phyloP scores from a whole-genome alignment of 2,113 vertebrate species.

The Mystacornis crossleyi region DNA sequence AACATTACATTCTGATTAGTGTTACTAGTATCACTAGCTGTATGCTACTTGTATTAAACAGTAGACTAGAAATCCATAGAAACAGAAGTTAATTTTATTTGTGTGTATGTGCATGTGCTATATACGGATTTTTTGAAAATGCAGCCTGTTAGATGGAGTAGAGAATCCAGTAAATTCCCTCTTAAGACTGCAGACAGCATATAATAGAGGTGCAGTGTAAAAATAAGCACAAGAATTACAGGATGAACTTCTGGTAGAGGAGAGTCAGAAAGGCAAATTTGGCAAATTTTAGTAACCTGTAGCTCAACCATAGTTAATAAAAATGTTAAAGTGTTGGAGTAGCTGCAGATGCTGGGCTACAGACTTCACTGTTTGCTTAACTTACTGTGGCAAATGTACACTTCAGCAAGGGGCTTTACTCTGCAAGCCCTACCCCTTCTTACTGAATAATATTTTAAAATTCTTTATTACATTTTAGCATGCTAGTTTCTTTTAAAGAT shows the following conservation, averaged over 20 bases:
- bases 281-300: background rate
- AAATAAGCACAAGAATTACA: background rate
- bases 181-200: background rate
- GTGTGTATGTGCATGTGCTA: background rate
- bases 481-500: background rate
- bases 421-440: background rate
- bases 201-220: background rate
- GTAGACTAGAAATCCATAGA: background rate
- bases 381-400: background rate
- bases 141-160: background rate
- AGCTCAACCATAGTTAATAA: background rate
- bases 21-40: background rate
- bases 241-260: background rate
- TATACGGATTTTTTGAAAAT: background rate
- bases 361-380: background rate
- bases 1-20: background rate
- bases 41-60: background rate
- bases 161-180: background rate
- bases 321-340: background rate
- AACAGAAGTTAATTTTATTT: background rate
- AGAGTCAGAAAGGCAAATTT: background rate
- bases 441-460: background rate
- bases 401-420: background rate
- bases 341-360: background rate
- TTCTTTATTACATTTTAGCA: background rate